Conservation (phyloP, 2,797 vertebrate genomes). For the Garrulus glandarius region DNA sequence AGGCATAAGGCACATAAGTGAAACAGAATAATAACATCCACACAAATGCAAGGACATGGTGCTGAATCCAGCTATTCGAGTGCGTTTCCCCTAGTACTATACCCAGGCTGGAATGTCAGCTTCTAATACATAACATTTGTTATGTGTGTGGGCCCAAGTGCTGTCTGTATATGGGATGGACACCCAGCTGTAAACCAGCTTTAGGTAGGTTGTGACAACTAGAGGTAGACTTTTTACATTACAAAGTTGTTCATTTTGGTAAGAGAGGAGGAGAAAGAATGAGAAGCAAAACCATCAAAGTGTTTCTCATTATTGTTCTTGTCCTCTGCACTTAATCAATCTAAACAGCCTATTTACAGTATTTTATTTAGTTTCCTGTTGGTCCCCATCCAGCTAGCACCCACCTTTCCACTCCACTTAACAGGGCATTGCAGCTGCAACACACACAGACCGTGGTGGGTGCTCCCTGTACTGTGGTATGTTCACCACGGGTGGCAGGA, state of each 20-base stretch:
- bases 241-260: neutral
- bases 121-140: fast-evolving
- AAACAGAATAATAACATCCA: neutral
- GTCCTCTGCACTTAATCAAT: neutral
- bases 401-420: neutral
- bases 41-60: neutral
- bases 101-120: neutral
- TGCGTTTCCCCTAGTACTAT: neutral
- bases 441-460: neutral
- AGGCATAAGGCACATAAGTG: fast-evolving
- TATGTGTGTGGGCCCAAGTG: fast-evolving
- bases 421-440: fast-evolving
- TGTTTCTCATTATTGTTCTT: neutral
- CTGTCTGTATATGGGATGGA: neutral
- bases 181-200: neutral
- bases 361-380: neutral
- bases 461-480: neutral
- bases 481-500: fast-evolving
- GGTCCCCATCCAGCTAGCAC: neutral
- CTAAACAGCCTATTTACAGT: neutral
- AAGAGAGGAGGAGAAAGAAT: neutral
- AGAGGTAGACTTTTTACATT: neutral
- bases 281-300: neutral
- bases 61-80: fast-evolving
- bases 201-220: too few relatives aligned